Percentiles rank a stretch among this genome's conserved stretches.
phyloP scores from a whole-genome alignment of 1,140 invertebrate species.

The Nasonia vitripennis region DNA sequence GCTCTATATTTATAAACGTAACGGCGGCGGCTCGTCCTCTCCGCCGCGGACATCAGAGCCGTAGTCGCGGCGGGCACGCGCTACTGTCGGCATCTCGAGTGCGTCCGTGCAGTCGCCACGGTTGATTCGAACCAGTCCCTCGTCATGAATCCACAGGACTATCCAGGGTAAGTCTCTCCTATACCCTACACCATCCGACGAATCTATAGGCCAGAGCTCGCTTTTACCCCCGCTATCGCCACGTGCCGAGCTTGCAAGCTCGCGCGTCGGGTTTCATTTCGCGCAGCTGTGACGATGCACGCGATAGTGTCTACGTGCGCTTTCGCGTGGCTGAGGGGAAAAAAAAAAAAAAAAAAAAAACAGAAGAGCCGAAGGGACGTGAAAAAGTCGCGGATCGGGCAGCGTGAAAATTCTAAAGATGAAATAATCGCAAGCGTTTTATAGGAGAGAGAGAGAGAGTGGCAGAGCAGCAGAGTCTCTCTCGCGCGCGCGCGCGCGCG shows the following conservation, averaged over 20 bases:
- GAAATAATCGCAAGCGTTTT: constrained; percentile 74
- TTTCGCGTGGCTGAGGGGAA: neutral
- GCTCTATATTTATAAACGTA: constrained; percentile 46
- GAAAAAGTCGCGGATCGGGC: neutral
- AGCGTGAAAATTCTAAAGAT: constrained; percentile 69
- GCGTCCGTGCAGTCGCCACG: neutral
- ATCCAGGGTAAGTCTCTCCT: constrained; percentile 23
- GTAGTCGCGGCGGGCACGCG: constrained; percentile 66
- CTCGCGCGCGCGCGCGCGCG: constrained; percentile 53
- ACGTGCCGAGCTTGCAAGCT: neutral
- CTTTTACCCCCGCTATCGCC: neutral
- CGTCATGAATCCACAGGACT: constrained; percentile 5
- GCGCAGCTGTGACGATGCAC: too few species aligned
- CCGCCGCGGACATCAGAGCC: constrained; percentile 15
- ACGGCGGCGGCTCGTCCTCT: neutral
- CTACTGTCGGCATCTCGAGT: constrained; percentile 62
- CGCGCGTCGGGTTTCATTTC: too few species aligned
- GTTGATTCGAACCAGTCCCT: too few species aligned
- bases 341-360: neutral
- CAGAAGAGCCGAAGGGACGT: neutral
- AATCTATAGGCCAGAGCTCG: neutral
- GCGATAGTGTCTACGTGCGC: constrained; percentile 26
- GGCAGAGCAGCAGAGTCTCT: constrained; percentile 56
- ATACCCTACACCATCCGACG: neutral
- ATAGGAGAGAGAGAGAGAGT: constrained; percentile 48